These are phyloP conservation scores for Musca domestica DNA, from an alignment of 1,140 invertebrate genomes.

Conservation along the genomic window DNA sequence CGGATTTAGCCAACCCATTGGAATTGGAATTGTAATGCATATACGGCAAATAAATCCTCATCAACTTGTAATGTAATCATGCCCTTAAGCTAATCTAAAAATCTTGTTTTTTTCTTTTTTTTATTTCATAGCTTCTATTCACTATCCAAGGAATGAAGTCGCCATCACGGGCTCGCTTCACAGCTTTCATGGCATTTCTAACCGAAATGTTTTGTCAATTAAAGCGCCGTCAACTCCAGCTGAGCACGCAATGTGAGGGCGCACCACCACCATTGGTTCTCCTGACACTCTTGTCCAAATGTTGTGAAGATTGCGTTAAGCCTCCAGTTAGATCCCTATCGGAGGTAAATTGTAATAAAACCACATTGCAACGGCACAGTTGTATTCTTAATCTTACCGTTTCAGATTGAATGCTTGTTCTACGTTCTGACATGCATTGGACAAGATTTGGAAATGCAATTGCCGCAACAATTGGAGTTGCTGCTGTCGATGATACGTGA, in stretches of 20 bases:
- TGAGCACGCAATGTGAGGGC: slow-evolving; percentile 65
- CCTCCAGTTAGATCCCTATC: slow-evolving; percentile 74
- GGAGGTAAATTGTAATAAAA: slow-evolving; percentile 70
- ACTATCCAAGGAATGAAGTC: slow-evolving; percentile 52
- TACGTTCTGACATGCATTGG: slow-evolving; percentile 83
- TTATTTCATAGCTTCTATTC: slow-evolving; percentile 39
- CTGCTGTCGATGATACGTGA: slow-evolving; percentile 77
- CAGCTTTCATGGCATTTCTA: slow-evolving; percentile 83
- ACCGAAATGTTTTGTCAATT: slow-evolving; percentile 86
- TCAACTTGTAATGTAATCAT: too few relatives aligned
- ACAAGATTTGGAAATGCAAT: slow-evolving; percentile 76
- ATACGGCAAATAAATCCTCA: too few relatives aligned
- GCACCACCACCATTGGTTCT: slow-evolving; percentile 71
- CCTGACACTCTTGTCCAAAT: slow-evolving; percentile 77
- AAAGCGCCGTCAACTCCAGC: slow-evolving; percentile 71
- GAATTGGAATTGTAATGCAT: too few relatives aligned
- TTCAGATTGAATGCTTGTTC: slow-evolving; percentile 80
- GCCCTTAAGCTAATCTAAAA: too few relatives aligned
- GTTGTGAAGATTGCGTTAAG: slow-evolving; percentile 78
- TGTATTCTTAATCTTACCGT: slow-evolving; percentile 31
- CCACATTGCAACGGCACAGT: neutral
- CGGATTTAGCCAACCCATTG: too few relatives aligned
- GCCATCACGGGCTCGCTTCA: slow-evolving; percentile 63
- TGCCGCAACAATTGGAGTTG: slow-evolving; percentile 73
- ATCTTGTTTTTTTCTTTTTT: neutral